Conservation (phyloP, 2,113 vertebrate genomes). For the Phylloscopus trochilus region DNA sequence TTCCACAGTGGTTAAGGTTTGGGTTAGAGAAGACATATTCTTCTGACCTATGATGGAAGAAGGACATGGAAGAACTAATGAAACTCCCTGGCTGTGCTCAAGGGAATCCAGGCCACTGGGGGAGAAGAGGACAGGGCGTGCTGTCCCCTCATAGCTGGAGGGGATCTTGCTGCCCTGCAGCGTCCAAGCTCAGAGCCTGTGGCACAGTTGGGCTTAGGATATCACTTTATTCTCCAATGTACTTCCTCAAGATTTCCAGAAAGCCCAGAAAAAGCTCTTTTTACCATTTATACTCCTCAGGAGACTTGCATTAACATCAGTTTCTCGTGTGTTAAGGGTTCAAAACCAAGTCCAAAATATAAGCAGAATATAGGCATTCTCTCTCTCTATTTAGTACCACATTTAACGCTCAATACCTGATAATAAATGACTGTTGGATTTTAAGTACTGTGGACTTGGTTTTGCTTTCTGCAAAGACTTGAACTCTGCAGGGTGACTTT, state of each 20-base stretch:
- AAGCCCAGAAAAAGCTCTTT: background rate
- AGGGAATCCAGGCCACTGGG: too few species aligned
- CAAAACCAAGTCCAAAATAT: background rate
- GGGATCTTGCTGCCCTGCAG: rapidly evolving
- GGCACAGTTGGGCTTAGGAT: too few species aligned
- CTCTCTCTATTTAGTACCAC: background rate
- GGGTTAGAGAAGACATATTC: background rate
- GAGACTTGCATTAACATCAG: background rate
- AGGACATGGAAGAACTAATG: background rate
- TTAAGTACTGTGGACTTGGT: background rate
- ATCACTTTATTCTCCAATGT: background rate
- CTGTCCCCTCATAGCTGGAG: background rate
- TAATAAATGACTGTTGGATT: background rate
- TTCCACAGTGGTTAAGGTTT: background rate
- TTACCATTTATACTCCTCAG: background rate
- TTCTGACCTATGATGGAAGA: background rate
- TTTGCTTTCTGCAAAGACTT: constrained; percentile 19
- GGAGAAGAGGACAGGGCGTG: rapidly evolving
- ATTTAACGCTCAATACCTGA: background rate
- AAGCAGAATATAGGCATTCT: background rate
- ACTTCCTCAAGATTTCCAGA: background rate
- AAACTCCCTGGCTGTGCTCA: background rate
- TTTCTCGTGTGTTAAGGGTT: background rate
- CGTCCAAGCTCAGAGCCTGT: background rate
- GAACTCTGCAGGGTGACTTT: constrained; percentile 45